Conservation (phyloP, 37 sponge, comb jelly and placozoan species). For the Ianthella basta region DNA sequence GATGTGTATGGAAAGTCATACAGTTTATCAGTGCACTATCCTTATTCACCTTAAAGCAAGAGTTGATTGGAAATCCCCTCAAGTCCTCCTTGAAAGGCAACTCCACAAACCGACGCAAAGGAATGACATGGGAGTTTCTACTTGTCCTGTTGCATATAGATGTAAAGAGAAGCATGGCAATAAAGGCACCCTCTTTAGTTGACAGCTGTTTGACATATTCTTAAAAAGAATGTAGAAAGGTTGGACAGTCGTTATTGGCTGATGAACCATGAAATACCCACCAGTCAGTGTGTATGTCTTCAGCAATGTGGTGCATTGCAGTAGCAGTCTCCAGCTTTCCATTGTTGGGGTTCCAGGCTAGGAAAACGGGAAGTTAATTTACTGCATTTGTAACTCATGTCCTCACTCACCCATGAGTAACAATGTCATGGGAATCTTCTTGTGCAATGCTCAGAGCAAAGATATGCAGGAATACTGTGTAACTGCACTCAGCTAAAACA, state of each 20-base stretch:
- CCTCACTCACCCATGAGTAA: too few species aligned
- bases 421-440: not conserved
- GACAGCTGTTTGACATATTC: not conserved
- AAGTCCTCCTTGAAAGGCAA: conserved; percentile 53
- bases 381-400: not conserved
- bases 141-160: conserved; percentile 48
- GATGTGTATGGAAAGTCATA: too few species aligned
- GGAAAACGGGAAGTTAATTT: not conserved
- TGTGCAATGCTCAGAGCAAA: too few species aligned
- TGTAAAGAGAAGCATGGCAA: not conserved
- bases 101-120: conserved; percentile 80
- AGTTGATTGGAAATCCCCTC: conserved; percentile 56
- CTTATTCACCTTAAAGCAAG: conserved; percentile 66
- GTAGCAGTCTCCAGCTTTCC: conserved; percentile 46
- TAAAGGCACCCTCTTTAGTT: not conserved
- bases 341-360: not conserved
- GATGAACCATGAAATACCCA: conserved; percentile 7
- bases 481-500: too few species aligned
- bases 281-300: conserved; percentile 89
- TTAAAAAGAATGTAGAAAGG: not conserved
- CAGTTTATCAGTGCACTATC: too few species aligned
- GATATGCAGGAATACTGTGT: too few species aligned
- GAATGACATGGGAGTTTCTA: conserved; percentile 60
- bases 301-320: conserved; percentile 75
- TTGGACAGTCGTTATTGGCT: too few species aligned